These are phyloP conservation scores for Rhyzopertha dominica DNA, from an alignment of 1,140 invertebrate species.

Conservation along the genomic window DNA sequence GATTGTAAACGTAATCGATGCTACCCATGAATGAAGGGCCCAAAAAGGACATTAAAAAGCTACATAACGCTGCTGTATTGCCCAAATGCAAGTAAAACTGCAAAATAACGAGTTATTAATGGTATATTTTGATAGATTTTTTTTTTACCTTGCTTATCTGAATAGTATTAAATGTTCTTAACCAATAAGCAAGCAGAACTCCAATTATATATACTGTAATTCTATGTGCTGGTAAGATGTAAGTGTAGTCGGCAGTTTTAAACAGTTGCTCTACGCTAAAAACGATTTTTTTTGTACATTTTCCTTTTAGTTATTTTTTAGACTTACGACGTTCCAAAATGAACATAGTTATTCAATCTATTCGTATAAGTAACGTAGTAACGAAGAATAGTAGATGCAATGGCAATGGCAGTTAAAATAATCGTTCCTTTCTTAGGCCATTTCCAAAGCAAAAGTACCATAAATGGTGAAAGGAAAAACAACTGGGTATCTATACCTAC, in stretches of 20 bases:
- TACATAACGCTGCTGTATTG: slow-evolving; percentile 32
- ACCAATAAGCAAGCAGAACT: slow-evolving; percentile 57
- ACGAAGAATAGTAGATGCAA: slow-evolving; percentile 58
- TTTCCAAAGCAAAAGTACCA: slow-evolving; percentile 63
- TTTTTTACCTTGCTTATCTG: slow-evolving; percentile 41
- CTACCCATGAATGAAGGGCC: slow-evolving; percentile 61
- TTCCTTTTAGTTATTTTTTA: not conserved
- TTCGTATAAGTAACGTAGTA: slow-evolving; percentile 60
- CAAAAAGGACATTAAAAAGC: slow-evolving; percentile 52
- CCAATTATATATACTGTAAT: slow-evolving; percentile 69
- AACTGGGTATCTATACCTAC: slow-evolving; percentile 78
- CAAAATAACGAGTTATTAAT: no score
- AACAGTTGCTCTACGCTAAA: slow-evolving; percentile 61
- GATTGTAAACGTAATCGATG: slow-evolving; percentile 61
- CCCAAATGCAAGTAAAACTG: slow-evolving; percentile 54
- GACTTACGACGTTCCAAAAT: slow-evolving; percentile 70
- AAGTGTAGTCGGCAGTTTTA: slow-evolving; percentile 65
- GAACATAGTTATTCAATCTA: slow-evolving; percentile 65
- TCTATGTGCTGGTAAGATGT: slow-evolving; percentile 63
- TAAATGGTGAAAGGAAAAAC: slow-evolving; percentile 62
- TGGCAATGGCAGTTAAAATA: slow-evolving; percentile 49
- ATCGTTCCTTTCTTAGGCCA: slow-evolving; percentile 54
- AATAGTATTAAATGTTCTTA: slow-evolving; percentile 48
- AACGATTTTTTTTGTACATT: no score
- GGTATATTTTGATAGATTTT: not conserved